Evolutionary conservation across 2,888 invertebrate species (phyloP).

Genomic region (Brachynemurus nebulosus): DNA sequence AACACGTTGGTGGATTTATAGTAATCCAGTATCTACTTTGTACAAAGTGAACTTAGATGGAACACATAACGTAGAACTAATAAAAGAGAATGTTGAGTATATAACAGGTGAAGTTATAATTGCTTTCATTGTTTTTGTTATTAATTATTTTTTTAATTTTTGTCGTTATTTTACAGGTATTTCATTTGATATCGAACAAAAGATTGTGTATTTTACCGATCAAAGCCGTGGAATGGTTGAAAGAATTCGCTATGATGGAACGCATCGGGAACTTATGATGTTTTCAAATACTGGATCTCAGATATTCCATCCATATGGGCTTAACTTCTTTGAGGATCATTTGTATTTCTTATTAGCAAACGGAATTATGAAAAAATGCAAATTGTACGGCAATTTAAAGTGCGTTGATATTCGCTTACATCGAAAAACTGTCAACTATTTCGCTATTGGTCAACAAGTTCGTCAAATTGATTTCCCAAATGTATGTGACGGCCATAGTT

Average conservation of each 20-base stretch:
- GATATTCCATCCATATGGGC: constrained; percentile 39
- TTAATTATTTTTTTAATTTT: neutral
- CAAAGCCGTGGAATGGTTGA: constrained; percentile 39
- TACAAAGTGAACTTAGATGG: constrained; percentile 42
- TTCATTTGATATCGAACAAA: constrained; percentile 38
- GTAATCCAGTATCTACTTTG: constrained; percentile 34
- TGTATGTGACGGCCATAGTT: constrained; percentile 37
- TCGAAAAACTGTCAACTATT: constrained; percentile 33
- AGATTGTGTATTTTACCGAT: constrained; percentile 64
- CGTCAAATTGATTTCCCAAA: constrained; percentile 35
- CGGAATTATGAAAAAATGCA: constrained; percentile 43
- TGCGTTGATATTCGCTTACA: constrained; percentile 36
- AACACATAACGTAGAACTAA: constrained; percentile 31
- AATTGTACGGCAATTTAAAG: constrained; percentile 35
- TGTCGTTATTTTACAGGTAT: constrained; percentile 26
- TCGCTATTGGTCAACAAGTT: constrained; percentile 39
- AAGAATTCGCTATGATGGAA: constrained; percentile 35
- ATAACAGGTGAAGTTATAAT: no score
- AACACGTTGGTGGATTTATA: constrained; percentile 32
- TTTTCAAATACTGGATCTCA: neutral
- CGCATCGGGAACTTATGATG: constrained; percentile 23
- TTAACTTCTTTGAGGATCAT: constrained; percentile 61
- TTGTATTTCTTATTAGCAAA: constrained; percentile 53
- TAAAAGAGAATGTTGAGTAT: constrained; percentile 23
- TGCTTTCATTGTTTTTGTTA: neutral